Evolutionary conservation across 2,888 invertebrate genomes (phyloP).

Genomic region (Phalera bucephala): DNA sequence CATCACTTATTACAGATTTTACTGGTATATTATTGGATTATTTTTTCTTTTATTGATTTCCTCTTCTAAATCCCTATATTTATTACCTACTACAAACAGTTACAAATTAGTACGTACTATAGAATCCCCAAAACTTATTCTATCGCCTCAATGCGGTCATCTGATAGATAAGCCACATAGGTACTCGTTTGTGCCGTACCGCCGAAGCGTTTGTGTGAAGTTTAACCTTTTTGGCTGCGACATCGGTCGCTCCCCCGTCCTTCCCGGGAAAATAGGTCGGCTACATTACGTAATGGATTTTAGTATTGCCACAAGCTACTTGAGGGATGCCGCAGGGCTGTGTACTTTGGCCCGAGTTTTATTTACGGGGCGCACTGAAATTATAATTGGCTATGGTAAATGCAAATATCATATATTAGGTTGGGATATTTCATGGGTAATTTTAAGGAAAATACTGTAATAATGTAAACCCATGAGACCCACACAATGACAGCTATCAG

Average conservation of each 20-base stretch:
- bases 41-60: too few relatives aligned
- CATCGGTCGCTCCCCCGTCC: slow-evolving; percentile 34
- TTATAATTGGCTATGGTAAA: too few relatives aligned
- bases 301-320: slow-evolving; percentile 37
- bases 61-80: too few relatives aligned
- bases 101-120: too few relatives aligned
- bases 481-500: too few relatives aligned
- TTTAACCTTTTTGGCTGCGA: slow-evolving; percentile 55
- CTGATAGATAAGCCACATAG: slow-evolving; percentile 37
- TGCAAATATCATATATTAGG: too few relatives aligned
- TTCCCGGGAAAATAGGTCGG: slow-evolving; percentile 49
- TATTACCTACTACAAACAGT: too few relatives aligned
- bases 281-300: slow-evolving; percentile 57
- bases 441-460: too few relatives aligned
- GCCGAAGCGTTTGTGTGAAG: slow-evolving; percentile 47
- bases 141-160: slow-evolving; percentile 35
- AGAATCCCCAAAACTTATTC: slow-evolving; percentile 42
- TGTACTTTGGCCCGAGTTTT: slow-evolving; percentile 28
- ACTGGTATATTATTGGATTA: too few relatives aligned
- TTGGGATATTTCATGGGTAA: too few relatives aligned
- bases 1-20: too few relatives aligned
- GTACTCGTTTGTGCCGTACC: slow-evolving; percentile 31
- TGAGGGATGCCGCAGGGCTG: slow-evolving; percentile 33
- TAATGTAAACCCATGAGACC: too few relatives aligned
- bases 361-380: slow-evolving; percentile 13